Evolutionary conservation across 2,797 vertebrate species (phyloP), one percentile per base, ranked within the genome.

Genomic region (Rhinella marina): DNA sequence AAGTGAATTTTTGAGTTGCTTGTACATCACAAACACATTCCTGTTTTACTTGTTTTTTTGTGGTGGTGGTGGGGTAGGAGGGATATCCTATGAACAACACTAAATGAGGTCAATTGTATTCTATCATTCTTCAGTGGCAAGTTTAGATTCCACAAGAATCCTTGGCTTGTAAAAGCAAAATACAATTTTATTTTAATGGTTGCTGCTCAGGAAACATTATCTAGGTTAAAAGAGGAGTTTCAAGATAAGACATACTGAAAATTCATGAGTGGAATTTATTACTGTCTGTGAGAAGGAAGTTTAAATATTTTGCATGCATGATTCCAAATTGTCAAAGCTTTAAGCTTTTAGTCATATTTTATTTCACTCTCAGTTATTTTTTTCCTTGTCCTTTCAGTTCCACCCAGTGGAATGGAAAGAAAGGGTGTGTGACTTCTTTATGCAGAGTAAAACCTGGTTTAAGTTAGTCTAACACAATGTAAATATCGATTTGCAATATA

Each of bases 251-350:
- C 91, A 91, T 92, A 91, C 90, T 94, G 92, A 92, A 92, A 92
- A 90, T 91, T 92, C 90, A 90, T 92, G 91, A 88, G 91, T 92
- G 92, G 93, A 89, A 91, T 92, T 88, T 91, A 92, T 90, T 91
- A 90, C 81, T 83, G 84, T 79, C 81, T 84, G 61, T 92, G 91
- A 89, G 91, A 91, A 93, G 90, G 91, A 92, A 88, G 76, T 93
- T 93, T 93, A 88, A 93, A 92, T 92, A 87, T 94, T 93, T 93
- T 94, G 93, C 93, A 94, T 95, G 94, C 93, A 91, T 91, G 93
- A 96, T 94, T 94, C 94, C 95, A 95, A 95, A 94, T 94, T 96
- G 95, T 95, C 94, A 95, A 94, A 94, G 92, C 92, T 91, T 93
- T 90, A 83, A 93, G 93, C 91, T 95, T 93, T 91, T 90, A 92